These are phyloP conservation scores for Onychomys torridus DNA, from an alignment of 2,797 vertebrate species.

Conservation along the genomic window DNA sequence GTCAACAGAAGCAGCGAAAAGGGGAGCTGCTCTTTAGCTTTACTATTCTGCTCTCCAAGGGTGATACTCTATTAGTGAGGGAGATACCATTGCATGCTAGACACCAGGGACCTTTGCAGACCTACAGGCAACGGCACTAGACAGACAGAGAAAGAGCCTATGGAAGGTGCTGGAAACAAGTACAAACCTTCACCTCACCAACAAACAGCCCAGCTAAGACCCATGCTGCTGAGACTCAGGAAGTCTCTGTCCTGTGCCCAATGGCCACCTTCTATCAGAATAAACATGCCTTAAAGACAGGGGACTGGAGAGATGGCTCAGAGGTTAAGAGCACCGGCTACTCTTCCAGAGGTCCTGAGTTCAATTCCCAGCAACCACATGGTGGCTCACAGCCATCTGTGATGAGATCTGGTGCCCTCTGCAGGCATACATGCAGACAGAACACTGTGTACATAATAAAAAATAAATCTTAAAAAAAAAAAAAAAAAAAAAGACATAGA, in stretches of 20 bases:
- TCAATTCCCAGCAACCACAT: neutral
- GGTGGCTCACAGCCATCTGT: neutral
- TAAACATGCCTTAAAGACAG: neutral
- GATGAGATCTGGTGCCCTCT: neutral
- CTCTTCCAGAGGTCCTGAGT: neutral
- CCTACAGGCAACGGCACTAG: neutral
- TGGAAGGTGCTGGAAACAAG: neutral
- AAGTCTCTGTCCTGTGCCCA: neutral
- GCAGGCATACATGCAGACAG: too few relatives aligned
- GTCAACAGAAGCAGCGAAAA: neutral
- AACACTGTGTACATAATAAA: too few relatives aligned
- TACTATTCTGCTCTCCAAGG: neutral
- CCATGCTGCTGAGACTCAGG: neutral
- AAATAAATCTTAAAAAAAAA: too few relatives aligned
- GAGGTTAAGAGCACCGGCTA: neutral
- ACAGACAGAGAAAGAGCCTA: neutral
- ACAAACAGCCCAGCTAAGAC: neutral
- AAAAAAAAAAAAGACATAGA: neutral
- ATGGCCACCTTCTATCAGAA: neutral
- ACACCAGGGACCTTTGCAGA: neutral
- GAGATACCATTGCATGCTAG: neutral
- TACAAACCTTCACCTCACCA: neutral
- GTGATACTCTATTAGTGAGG: neutral
- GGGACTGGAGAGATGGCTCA: neutral
- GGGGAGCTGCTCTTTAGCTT: too few relatives aligned